These are phyloP conservation scores for Passer montanus DNA, from an alignment of 2,113 vertebrate species.

Conservation along the genomic window DNA sequence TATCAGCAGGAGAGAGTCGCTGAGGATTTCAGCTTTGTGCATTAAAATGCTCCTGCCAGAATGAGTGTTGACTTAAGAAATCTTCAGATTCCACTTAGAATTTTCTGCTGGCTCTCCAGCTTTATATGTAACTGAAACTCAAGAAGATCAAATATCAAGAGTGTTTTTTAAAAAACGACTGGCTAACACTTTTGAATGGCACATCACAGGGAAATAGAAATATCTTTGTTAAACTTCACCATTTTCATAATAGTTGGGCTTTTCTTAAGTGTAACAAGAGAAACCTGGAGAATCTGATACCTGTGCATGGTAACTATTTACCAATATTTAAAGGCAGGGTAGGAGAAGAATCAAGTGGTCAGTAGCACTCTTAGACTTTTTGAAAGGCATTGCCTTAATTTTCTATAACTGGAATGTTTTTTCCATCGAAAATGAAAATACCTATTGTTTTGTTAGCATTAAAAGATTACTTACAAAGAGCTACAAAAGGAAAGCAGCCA, in stretches of 20 bases:
- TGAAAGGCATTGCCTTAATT: not conserved
- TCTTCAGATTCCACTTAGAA: conserved; percentile 59
- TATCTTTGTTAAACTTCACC: conserved; percentile 28
- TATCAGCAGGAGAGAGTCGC: conserved; percentile 25
- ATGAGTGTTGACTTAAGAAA: conserved; percentile 54
- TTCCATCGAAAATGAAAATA: not conserved
- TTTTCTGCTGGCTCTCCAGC: conserved; percentile 49
- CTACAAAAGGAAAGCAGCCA: conserved; percentile 27
- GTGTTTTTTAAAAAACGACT: not conserved
- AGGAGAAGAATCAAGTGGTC: not conserved
- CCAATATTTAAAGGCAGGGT: not conserved
- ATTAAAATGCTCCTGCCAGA: conserved; percentile 34
- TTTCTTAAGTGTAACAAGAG: not conserved
- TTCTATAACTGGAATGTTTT: not conserved
- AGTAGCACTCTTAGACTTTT: not conserved
- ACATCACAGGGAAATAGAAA: conserved; percentile 33
- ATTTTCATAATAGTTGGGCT: not conserved
- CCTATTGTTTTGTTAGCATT: conserved; percentile 22
- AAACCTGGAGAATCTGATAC: not conserved
- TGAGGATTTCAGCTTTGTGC: conserved; percentile 32
- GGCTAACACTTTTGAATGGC: conserved; percentile 32
- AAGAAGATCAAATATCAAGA: conserved; percentile 43
- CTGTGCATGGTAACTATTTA: not conserved
- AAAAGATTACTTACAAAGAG: conserved; percentile 29
- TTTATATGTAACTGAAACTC: conserved; percentile 31